Conservation (phyloP, 1,140 invertebrate species). For the Drosophila navojoa region DNA sequence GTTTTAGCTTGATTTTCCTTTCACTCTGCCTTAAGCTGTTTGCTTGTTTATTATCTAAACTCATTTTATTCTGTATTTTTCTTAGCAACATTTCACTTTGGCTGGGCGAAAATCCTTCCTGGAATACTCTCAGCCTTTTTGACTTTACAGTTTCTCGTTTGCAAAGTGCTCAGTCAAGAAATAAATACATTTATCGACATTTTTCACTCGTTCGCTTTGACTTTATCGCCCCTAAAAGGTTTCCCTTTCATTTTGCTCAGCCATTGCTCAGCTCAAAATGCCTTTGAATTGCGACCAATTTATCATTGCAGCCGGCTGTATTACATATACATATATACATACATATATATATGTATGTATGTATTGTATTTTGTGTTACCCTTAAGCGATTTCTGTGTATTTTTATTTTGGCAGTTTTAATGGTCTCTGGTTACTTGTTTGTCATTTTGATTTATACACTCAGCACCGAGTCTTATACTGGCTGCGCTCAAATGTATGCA, state of each 20-base stretch:
- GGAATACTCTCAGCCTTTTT: not conserved
- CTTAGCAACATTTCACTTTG: not conserved
- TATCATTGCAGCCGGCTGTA: conserved; percentile 14
- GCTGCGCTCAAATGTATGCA: conserved; percentile 50
- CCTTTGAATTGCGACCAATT: conserved; percentile 18
- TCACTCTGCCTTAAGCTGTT: not conserved
- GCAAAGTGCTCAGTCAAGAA: conserved; percentile 10
- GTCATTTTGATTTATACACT: conserved; percentile 30
- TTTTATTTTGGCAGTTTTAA: not conserved
- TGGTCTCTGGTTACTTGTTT: conserved; percentile 10
- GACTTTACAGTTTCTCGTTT: not conserved
- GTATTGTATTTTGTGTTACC: not conserved
- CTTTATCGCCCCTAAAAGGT: not conserved
- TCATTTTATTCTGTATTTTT: not conserved
- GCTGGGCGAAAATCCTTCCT: not conserved
- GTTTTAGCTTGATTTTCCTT: not conserved
- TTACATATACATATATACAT: too few relatives aligned
- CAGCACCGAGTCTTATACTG: conserved; percentile 40
- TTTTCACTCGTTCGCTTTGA: not conserved
- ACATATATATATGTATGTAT: too few relatives aligned
- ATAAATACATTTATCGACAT: conserved; percentile 8
- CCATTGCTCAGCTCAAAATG: conserved; percentile 19
- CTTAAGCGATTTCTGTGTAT: conserved; percentile 17
- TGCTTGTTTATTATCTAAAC: not conserved
- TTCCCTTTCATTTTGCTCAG: not conserved